Percentiles rank a stretch among this genome's conserved stretches.
These are phyloP conservation scores for Nebria brevicollis DNA, from an alignment of 2,888 invertebrate genomes.

Conservation along the genomic window DNA sequence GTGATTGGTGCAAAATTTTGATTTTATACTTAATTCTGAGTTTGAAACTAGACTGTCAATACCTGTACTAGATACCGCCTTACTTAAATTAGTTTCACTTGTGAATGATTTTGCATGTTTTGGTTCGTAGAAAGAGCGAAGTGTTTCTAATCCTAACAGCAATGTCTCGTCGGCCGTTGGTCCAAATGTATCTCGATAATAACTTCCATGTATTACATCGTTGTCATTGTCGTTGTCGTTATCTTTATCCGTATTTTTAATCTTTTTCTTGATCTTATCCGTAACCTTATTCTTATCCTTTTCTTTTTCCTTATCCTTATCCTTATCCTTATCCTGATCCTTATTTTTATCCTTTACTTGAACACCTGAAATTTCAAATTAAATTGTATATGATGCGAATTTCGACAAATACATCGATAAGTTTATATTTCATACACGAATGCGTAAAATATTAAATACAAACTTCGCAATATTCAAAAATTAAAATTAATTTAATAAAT, in stretches of 20 bases:
- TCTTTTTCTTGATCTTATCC: too few relatives aligned
- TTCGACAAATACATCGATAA: background rate
- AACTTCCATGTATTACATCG: background rate
- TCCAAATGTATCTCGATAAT: slow-evolving; percentile 52
- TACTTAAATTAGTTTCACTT: background rate
- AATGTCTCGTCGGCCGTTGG: slow-evolving; percentile 58
- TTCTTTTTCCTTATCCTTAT: too few relatives aligned
- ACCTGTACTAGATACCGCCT: background rate
- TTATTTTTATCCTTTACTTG: background rate
- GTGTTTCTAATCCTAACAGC: slow-evolving; percentile 56
- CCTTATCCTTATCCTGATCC: too few relatives aligned
- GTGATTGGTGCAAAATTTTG: background rate
- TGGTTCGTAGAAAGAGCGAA: background rate
- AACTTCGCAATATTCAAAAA: too few relatives aligned
- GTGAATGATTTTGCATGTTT: background rate
- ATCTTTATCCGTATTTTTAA: too few relatives aligned
- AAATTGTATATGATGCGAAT: background rate
- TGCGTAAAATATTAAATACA: too few relatives aligned
- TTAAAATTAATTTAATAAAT: too few relatives aligned
- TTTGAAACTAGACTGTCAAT: background rate
- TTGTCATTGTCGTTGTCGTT: background rate
- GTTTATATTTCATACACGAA: background rate
- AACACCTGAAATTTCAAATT: background rate
- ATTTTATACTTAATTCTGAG: background rate
- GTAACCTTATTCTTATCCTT: too few relatives aligned